Conservation (phyloP, 2,888 invertebrate genomes). For the Drosophila pseudotalamancana region DNA sequence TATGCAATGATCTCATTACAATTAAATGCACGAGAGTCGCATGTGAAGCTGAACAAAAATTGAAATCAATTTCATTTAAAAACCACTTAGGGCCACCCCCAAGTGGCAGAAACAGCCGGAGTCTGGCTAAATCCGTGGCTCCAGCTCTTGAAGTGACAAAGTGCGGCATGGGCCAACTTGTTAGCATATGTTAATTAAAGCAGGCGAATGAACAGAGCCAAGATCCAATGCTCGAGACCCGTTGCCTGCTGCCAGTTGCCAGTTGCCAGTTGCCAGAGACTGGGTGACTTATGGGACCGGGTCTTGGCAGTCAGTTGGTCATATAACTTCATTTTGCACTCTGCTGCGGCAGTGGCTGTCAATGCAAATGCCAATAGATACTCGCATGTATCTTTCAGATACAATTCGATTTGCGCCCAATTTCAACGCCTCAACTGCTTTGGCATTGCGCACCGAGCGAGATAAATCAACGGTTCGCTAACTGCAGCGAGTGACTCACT, state of each 20-base stretch:
- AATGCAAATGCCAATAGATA: constrained; percentile 58
- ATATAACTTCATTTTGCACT: constrained; percentile 67
- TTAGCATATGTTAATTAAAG: constrained; percentile 80
- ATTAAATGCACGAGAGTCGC: constrained; percentile 56
- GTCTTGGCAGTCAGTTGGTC: constrained; percentile 50
- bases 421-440: constrained; percentile 75
- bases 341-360: constrained; percentile 25
- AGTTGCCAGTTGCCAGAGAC: constrained; percentile 48
- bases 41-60: constrained; percentile 42
- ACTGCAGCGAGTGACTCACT: constrained; percentile 57
- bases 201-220: constrained; percentile 55
- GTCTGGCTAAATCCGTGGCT: constrained; percentile 30
- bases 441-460: constrained; percentile 16
- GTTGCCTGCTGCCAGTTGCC: constrained; percentile 49
- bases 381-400: constrained; percentile 51
- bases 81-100: constrained; percentile 79
- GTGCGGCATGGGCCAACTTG: constrained; percentile 77
- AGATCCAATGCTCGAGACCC: constrained; percentile 30
- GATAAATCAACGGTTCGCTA: constrained; percentile 55
- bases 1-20: constrained; percentile 78
- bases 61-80: constrained; percentile 80
- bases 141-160: constrained; percentile 72
- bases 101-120: constrained; percentile 58
- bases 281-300: constrained; percentile 71
- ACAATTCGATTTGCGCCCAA: constrained; percentile 79